Evolutionary conservation across 1,140 invertebrate genomes (phyloP).

Genomic region (Araneus ventricosus): DNA sequence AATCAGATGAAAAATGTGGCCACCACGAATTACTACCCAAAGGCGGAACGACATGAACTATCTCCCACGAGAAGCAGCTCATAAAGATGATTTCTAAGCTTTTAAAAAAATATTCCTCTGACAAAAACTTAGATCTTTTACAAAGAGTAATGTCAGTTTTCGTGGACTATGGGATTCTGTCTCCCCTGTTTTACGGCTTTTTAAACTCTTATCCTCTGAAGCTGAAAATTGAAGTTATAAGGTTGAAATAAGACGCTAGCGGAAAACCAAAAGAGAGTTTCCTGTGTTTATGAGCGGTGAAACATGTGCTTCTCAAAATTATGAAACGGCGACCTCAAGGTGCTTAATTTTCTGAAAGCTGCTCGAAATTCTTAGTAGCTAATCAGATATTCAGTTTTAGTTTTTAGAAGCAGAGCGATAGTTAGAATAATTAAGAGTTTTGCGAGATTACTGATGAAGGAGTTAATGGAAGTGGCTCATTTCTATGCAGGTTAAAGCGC

Average conservation of each 20-base stretch:
- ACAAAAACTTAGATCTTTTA: constrained; percentile 43
- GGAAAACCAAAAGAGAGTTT: constrained; percentile 16
- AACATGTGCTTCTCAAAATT: constrained; percentile 7
- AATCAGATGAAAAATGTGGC: constrained; percentile 32
- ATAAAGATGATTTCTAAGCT: constrained; percentile 56
- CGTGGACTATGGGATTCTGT: constrained; percentile 13
- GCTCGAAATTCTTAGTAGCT: not conserved
- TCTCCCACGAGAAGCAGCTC: constrained; percentile 35
- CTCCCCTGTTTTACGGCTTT: constrained; percentile 43
- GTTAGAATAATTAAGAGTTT: not conserved
- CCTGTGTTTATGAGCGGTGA: constrained; percentile 39
- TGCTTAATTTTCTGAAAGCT: not conserved
- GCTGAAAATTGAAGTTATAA: constrained; percentile 55
- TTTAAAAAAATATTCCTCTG: constrained; percentile 16
- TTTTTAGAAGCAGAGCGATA: not conserved
- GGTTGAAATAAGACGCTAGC: constrained; percentile 26
- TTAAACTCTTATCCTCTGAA: constrained; percentile 56
- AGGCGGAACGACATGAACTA: constrained; percentile 44
- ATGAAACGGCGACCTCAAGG: not conserved
- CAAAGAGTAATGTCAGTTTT: constrained; percentile 40
- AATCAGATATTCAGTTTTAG: not conserved
- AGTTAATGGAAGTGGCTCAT: too few species aligned
- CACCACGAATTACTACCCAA: constrained; percentile 31
- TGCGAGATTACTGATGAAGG: not conserved
- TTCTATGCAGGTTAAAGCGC: too few species aligned